Evolutionary conservation across 2,113 vertebrate genomes (phyloP).

Genomic region (Ctenodactylus gundi): DNA sequence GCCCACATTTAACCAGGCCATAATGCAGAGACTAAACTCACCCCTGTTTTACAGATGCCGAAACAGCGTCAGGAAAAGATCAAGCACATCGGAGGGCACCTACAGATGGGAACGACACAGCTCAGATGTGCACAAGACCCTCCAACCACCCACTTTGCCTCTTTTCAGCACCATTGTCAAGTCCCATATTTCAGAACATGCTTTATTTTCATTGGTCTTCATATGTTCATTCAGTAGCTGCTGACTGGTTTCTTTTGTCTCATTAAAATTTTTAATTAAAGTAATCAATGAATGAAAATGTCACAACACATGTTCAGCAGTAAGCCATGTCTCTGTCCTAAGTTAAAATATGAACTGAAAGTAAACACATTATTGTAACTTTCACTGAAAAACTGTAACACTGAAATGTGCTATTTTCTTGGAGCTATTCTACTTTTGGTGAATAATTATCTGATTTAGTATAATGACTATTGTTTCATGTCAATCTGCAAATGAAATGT

Average conservation of each 20-base stretch:
- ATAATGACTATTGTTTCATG: background rate
- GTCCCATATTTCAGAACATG: constrained; percentile 9
- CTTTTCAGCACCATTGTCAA: background rate
- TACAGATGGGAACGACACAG: background rate
- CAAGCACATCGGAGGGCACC: no score
- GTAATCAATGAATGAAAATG: background rate
- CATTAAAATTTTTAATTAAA: constrained; percentile 29
- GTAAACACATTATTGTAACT: background rate
- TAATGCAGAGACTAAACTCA: background rate
- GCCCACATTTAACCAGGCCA: no score
- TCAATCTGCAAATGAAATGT: background rate
- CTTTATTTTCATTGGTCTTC: constrained; percentile 43
- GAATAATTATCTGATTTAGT: background rate
- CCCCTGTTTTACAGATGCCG: background rate
- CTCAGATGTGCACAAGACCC: background rate
- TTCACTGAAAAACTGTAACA: background rate
- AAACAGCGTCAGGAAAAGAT: background rate
- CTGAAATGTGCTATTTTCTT: background rate
- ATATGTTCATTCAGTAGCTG: background rate
- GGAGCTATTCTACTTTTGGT: background rate
- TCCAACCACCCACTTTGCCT: background rate
- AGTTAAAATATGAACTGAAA: background rate
- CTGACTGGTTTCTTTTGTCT: constrained; percentile 19
- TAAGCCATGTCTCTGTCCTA: background rate
- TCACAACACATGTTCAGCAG: background rate